Evolutionary conservation across 2,888 invertebrate genomes (phyloP), one percentile per base, ranked within the genome.

Genomic region (Dynastes maya): DNA sequence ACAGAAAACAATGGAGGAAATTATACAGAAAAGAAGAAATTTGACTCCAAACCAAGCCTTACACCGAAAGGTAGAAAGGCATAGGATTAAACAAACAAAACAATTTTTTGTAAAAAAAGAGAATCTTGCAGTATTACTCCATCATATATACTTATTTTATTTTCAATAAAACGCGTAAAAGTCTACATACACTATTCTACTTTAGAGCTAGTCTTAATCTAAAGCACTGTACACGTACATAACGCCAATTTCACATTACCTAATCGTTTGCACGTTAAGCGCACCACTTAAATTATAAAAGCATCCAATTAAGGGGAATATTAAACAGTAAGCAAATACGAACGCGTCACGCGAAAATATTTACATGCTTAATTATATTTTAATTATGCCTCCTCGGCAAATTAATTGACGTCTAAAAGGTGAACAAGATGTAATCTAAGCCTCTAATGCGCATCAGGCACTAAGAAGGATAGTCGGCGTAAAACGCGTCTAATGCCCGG

Each of bases 311-410:
- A 72, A 58, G 58, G 40, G 37, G 27, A 32, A 72, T 72, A 58
- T 72, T 72, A 72, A 58, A 13, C 55, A 9, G 58, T 58, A 72
- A 72, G 72, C 72, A 72, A 72, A 72, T 58, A 72, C 58, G 58
- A 40, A 22, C 55, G 37, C 61, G 72, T 72, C 72, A 72, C 72
- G 72, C 58, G 72, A 72, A 72, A 71, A 72, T 58, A 72, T 72
- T 72, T 72, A 72, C 72, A 72, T 72, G 61, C 58, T 72, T 72
- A 72, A 72, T 72, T 72, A 72, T 72, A 37, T 72, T 72, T 72
- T 72, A 72, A 72, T 72, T 72, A 29, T 40, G n/a, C 22, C 29
- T 51, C 29, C 32, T 37, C 68, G 45, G 58, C 9, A 58, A 72
- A 72, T 58, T 72, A 72, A 72, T 72, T 72, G 72, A 72, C 58